Evolutionary conservation across 2,888 invertebrate genomes (phyloP), one percentile per base, ranked within the genome.

Genomic region (Agriotes lineatus): DNA sequence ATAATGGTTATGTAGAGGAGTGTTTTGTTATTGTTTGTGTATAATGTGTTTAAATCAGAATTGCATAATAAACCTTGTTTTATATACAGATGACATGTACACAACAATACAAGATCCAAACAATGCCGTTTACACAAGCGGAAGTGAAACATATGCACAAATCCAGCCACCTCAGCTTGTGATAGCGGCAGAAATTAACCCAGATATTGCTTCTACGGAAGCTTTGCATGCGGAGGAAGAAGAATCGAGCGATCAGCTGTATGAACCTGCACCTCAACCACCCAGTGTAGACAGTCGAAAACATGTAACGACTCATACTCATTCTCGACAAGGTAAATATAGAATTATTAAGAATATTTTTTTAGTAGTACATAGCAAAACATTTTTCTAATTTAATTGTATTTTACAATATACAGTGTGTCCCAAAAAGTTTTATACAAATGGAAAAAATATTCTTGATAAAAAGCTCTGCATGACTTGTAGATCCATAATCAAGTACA

Each of bases 101-200:
- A 95, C 95, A 1, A 95, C 95, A 1, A 96, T 96, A 69, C 94
- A 94, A 76, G 96, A 95, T 79, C 91, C 92, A 37, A 87, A 86
- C 75, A 86, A 85, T 78, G 88, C 87, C 71, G 87, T 90, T 22
- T 88, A 94, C 83, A 88, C 92, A 69, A 91, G 91, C 76, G 95
- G 93, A 1, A 94, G 94, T 54, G 95, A 95, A 82, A 95, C 95
- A 1, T 95, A 95, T 82, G 95, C 95, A 58, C 93, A 94, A 85
- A 95, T 95, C 73, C 90, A 90, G 72, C 89, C 91, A 69, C 82
- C 78, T 22, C 78, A 80, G 2, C 73, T 82, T 16, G 81, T 81
- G 0, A 82, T 82, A 2, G 82, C 82, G 52, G 82, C 78, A 3
- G 84, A 83, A 74, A 76, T 83, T 9, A 83, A 83, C 70, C 71